Conservation (phyloP, 2,888 invertebrate species). For the Helicoverpa assulta region DNA sequence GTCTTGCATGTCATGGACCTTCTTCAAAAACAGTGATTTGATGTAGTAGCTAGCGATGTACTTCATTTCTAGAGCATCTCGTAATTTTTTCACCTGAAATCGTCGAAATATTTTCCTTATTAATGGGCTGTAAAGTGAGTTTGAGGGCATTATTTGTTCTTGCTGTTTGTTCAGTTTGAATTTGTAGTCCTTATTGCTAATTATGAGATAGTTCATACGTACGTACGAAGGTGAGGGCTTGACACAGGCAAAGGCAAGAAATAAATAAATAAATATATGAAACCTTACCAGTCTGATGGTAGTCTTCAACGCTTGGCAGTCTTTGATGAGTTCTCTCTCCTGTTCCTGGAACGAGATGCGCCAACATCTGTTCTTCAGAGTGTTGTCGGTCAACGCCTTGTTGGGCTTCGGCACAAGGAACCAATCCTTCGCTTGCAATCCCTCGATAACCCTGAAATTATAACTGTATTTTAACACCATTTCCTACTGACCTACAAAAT, state of each 20-base stretch:
- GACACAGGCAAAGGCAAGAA: too few species aligned
- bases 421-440: conserved; percentile 78
- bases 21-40: conserved; percentile 89
- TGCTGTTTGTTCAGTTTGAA: too few species aligned
- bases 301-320: conserved; percentile 81
- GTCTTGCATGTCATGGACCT: conserved; percentile 72
- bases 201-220: not conserved
- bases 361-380: conserved; percentile 83
- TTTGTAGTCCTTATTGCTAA: too few species aligned
- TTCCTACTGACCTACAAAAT: too few species aligned
- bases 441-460: conserved; percentile 58
- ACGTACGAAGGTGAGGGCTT: too few species aligned
- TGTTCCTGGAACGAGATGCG: conserved; percentile 90
- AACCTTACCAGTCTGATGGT: conserved; percentile 81
- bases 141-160: too few species aligned
- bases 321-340: conserved; percentile 87
- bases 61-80: conserved; percentile 82
- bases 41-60: conserved; percentile 90
- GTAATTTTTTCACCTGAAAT: conserved; percentile 86
- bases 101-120: not conserved
- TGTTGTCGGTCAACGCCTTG: conserved; percentile 68
- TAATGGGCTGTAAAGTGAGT: too few species aligned
- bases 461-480: not conserved
- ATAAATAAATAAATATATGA: too few species aligned
- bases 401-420: conserved; percentile 88